Base-by-base conservation (phyloP, 2,113 vertebrate genomes). In the Cercopithecus mona region DNA sequence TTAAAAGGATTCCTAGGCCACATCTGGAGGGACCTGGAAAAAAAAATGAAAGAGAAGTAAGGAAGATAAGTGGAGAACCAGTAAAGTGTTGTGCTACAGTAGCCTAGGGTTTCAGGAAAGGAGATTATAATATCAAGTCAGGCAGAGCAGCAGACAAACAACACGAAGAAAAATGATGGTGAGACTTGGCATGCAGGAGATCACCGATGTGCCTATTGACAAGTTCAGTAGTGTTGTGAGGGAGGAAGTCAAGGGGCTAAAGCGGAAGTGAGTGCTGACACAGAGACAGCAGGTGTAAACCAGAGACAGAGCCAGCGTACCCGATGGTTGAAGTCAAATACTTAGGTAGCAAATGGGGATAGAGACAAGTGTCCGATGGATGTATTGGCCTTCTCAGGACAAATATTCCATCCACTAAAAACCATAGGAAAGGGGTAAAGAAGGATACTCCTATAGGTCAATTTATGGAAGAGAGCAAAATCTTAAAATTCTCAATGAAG, bases 331-430 rank as follows among this genome's bases (percentile, higher is more conserved):
- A 20, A 55, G 52, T 55, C 52, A 55, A 55, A 55, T 55, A 55
- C 52, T 55, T 55, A 55, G 2, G 7, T 2, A 20, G 52, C 52
- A 55, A 55, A 55, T 55, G 52, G 6, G 52, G 52, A 55, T 55
- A 55, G 2, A 55, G 18, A 55, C 6, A 55, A 55, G 52, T 7
- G 52, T 55, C 18, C 0, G 6, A 20, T 2, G 52, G 0, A 0
- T 6, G 18, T 20, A 20, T 2, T 55, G 52, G 52, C 52, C 18
- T 55, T 55, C 52, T 55, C 52, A 55, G 52, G 52, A 55, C 52
- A 55, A 20, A 55, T 0, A 55, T 20, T 55, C 52, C 6, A 55
- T 7, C 52, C 52, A 18, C 18, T 7, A 55, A 90, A 52, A 80
- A 80, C 87, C 32, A 66, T 8, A 66, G 35, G 50, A 72, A 82